Conservation (phyloP, 1,140 invertebrate species). For the Achroia grisella region DNA sequence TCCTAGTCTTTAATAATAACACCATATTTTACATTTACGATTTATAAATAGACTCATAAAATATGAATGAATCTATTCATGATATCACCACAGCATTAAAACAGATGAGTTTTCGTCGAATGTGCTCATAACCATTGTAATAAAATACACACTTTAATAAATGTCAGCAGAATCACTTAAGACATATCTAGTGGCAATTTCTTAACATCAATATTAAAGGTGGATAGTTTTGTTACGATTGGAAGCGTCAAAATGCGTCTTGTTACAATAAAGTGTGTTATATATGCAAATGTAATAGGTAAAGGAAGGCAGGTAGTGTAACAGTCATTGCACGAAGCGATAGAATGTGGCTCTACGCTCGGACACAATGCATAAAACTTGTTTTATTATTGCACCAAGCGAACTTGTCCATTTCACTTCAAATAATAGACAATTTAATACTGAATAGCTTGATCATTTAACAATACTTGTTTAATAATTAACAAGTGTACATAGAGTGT, state of each 20-base stretch:
- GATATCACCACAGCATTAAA: constrained; percentile 3
- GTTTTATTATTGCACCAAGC: constrained; percentile 22
- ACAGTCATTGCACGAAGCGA: too few relatives aligned
- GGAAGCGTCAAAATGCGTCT: constrained; percentile 36
- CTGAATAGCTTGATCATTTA: constrained; percentile 7
- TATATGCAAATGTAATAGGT: constrained; percentile 46
- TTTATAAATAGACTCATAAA: not conserved
- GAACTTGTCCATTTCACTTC: constrained; percentile 9
- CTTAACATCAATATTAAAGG: too few relatives aligned
- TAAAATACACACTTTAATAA: constrained; percentile 1
- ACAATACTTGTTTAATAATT: too few relatives aligned
- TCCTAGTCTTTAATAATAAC: too few relatives aligned
- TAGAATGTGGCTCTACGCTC: not conserved
- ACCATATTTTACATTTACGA: too few relatives aligned
- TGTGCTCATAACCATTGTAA: not conserved
- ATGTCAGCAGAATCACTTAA: not conserved
- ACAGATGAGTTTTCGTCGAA: constrained; percentile 1
- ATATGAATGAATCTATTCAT: not conserved
- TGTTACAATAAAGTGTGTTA: constrained; percentile 39
- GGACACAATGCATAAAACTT: constrained; percentile 17
- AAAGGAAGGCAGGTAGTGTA: constrained; percentile 30
- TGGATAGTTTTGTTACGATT: constrained; percentile 26
- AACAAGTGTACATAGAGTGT: too few relatives aligned
- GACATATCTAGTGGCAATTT: not conserved
- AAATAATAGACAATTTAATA: constrained; percentile 12